Base-by-base conservation (phyloP, 2,888 invertebrate genomes). In the Lepidochitona cinerea region DNA sequence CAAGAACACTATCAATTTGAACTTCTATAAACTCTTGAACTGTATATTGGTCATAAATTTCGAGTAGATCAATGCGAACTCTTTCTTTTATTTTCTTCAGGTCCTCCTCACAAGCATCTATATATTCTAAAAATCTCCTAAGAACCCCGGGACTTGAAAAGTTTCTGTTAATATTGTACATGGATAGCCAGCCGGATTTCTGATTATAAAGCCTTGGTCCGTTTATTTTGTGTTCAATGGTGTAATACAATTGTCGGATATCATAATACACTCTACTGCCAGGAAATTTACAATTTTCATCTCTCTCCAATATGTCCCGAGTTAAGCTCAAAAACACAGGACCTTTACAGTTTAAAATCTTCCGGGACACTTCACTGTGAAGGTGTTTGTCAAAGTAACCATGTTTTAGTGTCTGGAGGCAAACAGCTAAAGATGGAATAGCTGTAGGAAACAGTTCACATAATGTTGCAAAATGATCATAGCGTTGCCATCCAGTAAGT, bases 381-480 rank as follows among this genome's bases (percentile, higher is more conserved):
- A 65, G 12, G 26, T 70, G 64, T 66, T 71, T 29, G 7, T 71
- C 75, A 59, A 83, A 79, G 9, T 78, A 76, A 52, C 82, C 84
- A 64, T 70, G 72, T 18, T 70, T 29, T 12, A 81, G 72, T 6
- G 79, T 79, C 33, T 78, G 73, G n/a, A 87, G 80, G 66, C 85
- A 84, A 9, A 86, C 66, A 65, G 85, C 86, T 37, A 92, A 80
- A n/a, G 90, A 86, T 1, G 91, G 92, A 14, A 92, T 73, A 1
- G 86, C 89, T 12, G 85, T 85, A 0, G 92, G 91, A 0, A 92
- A 81, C 1, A 92, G 82, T 75, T 92, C 92, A 81, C 92, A 92
- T 32, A 92, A 82, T 0, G 89, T 84, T 4, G 87, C 81, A 75
- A 87, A 89, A 79, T 92, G 92, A 72, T 89, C 89, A 81, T 86